Evolutionary conservation across 2,888 invertebrate genomes (phyloP).

Genomic region (Andrena minutula): DNA sequence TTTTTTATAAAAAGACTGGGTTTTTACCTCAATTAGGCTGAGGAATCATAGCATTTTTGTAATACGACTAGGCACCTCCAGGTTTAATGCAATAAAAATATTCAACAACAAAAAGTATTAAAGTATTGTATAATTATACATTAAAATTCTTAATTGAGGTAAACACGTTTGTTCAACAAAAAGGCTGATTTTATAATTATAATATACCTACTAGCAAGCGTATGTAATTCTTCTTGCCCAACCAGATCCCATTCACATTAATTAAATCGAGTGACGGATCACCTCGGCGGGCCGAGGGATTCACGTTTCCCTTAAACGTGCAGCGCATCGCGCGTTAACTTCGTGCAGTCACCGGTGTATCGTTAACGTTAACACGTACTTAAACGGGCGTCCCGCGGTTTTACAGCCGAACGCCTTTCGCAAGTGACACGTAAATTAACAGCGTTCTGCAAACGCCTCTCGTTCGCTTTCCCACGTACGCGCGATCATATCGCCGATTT

Average conservation of each 20-base stretch:
- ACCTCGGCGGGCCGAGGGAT: not conserved
- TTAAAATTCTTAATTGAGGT: too few species aligned
- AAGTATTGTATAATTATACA: too few species aligned
- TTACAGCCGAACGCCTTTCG: slow-evolving; percentile 23
- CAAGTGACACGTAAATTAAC: slow-evolving; percentile 45
- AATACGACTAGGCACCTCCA: too few species aligned
- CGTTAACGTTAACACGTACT: slow-evolving; percentile 38
- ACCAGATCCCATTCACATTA: not conserved
- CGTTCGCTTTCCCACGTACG: slow-evolving; percentile 44
- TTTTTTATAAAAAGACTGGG: too few species aligned
- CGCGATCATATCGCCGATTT: slow-evolving; percentile 17
- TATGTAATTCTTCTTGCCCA: not conserved
- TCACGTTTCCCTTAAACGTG: slow-evolving; percentile 8
- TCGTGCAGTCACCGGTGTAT: not conserved
- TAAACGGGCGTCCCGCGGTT: slow-evolving; percentile 4
- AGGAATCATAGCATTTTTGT: too few species aligned
- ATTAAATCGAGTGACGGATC: not conserved
- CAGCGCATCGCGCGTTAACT: not conserved
- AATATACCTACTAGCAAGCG: not conserved
- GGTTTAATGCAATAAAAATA: too few species aligned
- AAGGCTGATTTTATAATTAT: too few species aligned
- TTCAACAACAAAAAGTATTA: too few species aligned
- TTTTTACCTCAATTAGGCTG: too few species aligned
- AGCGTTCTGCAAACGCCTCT: slow-evolving; percentile 8
- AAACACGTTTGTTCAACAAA: too few species aligned